A percentile compares a stretch with the other conserved stretches of the same genome.
Evolutionary conservation across 2,888 invertebrate species (phyloP).

Genomic region (Catocala sponsa): DNA sequence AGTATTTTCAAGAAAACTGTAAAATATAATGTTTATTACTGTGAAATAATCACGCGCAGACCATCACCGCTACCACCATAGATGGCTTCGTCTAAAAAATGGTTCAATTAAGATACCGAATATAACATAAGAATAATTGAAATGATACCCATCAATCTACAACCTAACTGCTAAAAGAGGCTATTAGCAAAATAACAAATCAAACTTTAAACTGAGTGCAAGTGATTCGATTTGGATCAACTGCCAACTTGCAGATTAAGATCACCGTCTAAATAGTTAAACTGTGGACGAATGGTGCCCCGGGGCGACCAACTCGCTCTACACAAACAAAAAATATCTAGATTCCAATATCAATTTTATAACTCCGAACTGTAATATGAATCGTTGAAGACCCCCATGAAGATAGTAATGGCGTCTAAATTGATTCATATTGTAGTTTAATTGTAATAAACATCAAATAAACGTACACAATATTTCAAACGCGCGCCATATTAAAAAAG

Average conservation of each 20-base stretch:
- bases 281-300: slow-evolving; percentile 25
- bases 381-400: slow-evolving; percentile 34
- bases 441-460: slow-evolving; percentile 47
- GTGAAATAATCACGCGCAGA: too few species aligned
- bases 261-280: slow-evolving; percentile 25
- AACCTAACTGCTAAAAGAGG: slow-evolving; percentile 20
- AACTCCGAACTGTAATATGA: slow-evolving; percentile 29
- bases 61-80: neutral
- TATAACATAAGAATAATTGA: slow-evolving; percentile 17
- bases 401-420: slow-evolving; percentile 32
- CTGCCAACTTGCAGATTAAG: slow-evolving; percentile 14
- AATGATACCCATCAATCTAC: slow-evolving; percentile 20
- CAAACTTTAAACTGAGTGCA: slow-evolving; percentile 16
- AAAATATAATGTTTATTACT: neutral
- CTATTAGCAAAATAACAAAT: slow-evolving; percentile 25
- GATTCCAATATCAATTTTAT: slow-evolving; percentile 25
- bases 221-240: slow-evolving; percentile 26
- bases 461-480: slow-evolving; percentile 38
- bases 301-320: slow-evolving; percentile 6
- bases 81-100: neutral
- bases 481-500: slow-evolving; percentile 31
- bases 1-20: neutral
- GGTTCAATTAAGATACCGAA: slow-evolving; percentile 9
- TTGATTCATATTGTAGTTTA: slow-evolving; percentile 43
- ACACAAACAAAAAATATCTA: slow-evolving; percentile 26